Evolutionary conservation across 1,140 invertebrate species (phyloP), one percentile per base, ranked within the genome.

Genomic region (Kradibia gibbosae): DNA sequence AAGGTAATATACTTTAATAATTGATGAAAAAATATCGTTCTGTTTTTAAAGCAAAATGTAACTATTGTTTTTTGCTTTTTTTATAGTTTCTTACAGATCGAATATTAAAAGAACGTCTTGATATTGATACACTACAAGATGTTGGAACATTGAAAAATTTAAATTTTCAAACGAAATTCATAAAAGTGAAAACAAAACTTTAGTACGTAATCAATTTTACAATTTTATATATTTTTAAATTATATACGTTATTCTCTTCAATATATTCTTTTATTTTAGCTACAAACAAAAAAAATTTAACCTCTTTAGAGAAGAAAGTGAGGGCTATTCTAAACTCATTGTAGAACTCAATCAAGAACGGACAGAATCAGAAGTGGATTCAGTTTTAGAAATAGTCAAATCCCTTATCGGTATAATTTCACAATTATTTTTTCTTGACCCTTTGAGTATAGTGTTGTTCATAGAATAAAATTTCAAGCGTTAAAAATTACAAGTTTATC

Each of bases 231-330:
- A 78, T 76, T 48, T n/a, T 82, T 13, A 75, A 15, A 39, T 39
- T 67, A 25, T n/a, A n/a, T 31, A 50, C 28, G 36, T 75, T 60
- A 20, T 75, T 25, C 34, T 28, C 60, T 45, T 76, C 13, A 78
- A 73, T n/a, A 70, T 81, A 80, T 83, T n/a, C n/a, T n/a, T 80
- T 87, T 77, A 85, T 94, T 95, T 83, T 91, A 99, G 98, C 91
- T 99, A 99, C 90, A 99, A 99, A 90, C 99, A 99, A 90, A 95
- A 98, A 85, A 99, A 99, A 88, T 99, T 99, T 90, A 99, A 99
- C 93, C 93, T 99, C 81, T 97, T 99, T 87, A 93, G 98, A 73
- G 99, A 99, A 93, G 99, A 99, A 92, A 98, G 96, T 92, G 99
- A 99, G 94, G 99, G 99, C 7, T 99, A 98, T 92, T 96, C 98